phyloP scores from a whole-genome alignment of 1,140 invertebrate species.

The Xylocopa sonorina region DNA sequence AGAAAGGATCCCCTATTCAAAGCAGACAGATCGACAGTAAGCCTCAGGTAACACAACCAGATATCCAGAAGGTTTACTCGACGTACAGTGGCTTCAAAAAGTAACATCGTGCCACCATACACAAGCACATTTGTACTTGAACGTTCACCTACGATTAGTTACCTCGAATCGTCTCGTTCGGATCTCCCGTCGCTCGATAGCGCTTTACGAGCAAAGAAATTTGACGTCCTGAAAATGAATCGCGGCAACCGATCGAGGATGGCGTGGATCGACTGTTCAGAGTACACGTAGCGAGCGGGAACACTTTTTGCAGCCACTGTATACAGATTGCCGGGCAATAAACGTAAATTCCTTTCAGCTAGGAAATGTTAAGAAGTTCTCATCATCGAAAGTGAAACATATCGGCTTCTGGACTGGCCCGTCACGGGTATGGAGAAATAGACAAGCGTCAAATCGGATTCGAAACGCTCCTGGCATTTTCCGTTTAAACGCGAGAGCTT shows the following conservation, averaged over 20 bases:
- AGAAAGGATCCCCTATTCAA: background rate
- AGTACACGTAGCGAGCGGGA: no score
- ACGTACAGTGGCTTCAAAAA: no score
- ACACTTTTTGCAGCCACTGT: no score
- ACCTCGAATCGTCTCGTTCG: no score
- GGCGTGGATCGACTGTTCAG: no score
- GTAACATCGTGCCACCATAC: no score
- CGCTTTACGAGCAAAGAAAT: no score
- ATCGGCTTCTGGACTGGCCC: background rate
- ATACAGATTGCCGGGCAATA: background rate
- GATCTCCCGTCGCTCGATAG: no score
- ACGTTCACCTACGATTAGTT: no score
- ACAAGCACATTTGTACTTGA: no score
- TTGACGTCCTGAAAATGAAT: no score
- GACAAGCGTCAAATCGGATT: slow-evolving; percentile 8
- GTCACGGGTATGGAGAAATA: background rate
- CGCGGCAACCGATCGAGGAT: no score
- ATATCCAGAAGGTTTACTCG: background rate
- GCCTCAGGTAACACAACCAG: background rate
- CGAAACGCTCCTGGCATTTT: slow-evolving; percentile 8
- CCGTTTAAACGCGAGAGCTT: background rate
- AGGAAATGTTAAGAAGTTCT: slow-evolving; percentile 19
- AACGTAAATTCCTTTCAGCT: background rate
- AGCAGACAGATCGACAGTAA: background rate
- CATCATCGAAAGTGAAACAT: slow-evolving; percentile 19